Conservation (phyloP, 2,113 vertebrate species). For the Antennarius striatus region DNA sequence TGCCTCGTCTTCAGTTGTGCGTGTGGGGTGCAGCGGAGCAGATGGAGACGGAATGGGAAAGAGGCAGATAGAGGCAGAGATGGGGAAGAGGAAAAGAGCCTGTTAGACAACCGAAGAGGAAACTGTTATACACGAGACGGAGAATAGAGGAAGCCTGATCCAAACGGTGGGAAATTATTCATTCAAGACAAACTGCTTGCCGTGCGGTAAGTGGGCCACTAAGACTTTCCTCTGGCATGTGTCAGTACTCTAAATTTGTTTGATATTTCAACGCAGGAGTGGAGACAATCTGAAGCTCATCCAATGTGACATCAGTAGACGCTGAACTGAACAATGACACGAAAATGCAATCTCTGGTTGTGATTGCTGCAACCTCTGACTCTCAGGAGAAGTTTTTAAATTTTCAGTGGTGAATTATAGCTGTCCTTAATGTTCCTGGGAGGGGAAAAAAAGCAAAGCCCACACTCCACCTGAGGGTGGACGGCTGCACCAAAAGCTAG, state of each 20-base stretch:
- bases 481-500: slow-evolving; percentile 32
- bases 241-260: not conserved
- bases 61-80: slow-evolving; percentile 28
- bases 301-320: slow-evolving; percentile 2
- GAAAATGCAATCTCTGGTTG: slow-evolving; percentile 2
- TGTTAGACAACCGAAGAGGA: slow-evolving; percentile 31
- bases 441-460: not conserved
- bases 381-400: slow-evolving; percentile 15
- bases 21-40: slow-evolving; percentile 44
- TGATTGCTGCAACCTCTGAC: slow-evolving; percentile 1
- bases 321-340: not conserved
- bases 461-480: slow-evolving; percentile 11
- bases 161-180: slow-evolving; percentile 13
- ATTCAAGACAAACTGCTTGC: slow-evolving; percentile 31
- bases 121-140: slow-evolving; percentile 12
- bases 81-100: slow-evolving; percentile 22
- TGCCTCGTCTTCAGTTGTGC: slow-evolving; percentile 48
- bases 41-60: slow-evolving; percentile 32
- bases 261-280: slow-evolving; percentile 6
- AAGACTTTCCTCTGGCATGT: slow-evolving; percentile 16
- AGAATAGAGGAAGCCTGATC: slow-evolving; percentile 10
- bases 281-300: slow-evolving; percentile 1
- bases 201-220: slow-evolving; percentile 56
- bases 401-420: not conserved
- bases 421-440: slow-evolving; percentile 1